Percentiles rank a stretch among this genome's conserved stretches.
Conservation (phyloP, 2,797 vertebrate genomes). For the Hirundo rustica region DNA sequence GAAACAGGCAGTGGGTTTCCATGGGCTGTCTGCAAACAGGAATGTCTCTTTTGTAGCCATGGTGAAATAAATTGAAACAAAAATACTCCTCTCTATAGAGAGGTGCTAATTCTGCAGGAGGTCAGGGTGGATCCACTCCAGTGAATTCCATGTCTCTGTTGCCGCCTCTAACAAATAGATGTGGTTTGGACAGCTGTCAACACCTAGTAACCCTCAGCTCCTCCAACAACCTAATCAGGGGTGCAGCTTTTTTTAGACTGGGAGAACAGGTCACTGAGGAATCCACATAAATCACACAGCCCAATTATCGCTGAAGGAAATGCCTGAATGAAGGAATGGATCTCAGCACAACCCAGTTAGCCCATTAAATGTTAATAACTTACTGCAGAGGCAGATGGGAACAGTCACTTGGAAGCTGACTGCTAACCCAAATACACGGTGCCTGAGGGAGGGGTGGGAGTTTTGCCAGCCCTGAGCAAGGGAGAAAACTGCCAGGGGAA, state of each 20-base stretch:
- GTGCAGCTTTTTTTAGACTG: constrained; percentile 1
- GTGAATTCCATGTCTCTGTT: neutral
- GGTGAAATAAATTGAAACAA: constrained; percentile 37
- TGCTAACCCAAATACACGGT: constrained; percentile 30
- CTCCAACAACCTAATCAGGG: neutral
- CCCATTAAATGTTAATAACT: constrained; percentile 53
- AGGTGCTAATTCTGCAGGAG: constrained; percentile 26
- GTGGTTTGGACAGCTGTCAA: neutral
- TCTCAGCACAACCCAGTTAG: neutral
- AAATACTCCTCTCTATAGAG: neutral
- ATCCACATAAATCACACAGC: constrained; percentile 4
- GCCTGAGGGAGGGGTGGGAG: neutral
- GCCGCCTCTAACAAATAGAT: neutral
- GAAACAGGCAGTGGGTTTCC: constrained; percentile 16
- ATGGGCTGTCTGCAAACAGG: neutral
- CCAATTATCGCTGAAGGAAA: neutral
- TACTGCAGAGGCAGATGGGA: constrained; percentile 38
- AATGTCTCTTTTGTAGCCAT: constrained; percentile 28
- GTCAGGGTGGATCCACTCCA: constrained; percentile 8
- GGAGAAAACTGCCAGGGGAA: neutral
- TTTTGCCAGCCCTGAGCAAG: neutral
- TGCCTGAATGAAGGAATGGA: constrained; percentile 10
- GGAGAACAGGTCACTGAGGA: constrained; percentile 3
- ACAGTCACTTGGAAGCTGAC: constrained; percentile 26
- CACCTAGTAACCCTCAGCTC: neutral